Evolutionary conservation across 2,113 vertebrate species (phyloP).

Genomic region (Heliornis fulica): DNA sequence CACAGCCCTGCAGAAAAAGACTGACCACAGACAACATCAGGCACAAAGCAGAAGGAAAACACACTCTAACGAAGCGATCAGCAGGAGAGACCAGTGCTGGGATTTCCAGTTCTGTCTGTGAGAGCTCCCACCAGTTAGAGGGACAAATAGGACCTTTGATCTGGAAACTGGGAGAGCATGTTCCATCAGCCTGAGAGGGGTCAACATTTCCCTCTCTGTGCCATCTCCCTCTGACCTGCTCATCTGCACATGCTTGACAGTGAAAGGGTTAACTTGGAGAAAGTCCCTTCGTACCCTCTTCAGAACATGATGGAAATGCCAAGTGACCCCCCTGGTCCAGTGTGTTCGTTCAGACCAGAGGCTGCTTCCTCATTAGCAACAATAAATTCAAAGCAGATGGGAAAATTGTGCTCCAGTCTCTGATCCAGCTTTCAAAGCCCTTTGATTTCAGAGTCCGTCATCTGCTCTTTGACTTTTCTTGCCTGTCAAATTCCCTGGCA

Average conservation of each 20-base stretch:
- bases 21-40: not conserved
- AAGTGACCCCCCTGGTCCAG: constrained; percentile 3
- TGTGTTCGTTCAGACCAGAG: not conserved
- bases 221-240: not conserved
- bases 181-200: not conserved
- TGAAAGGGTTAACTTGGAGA: not conserved
- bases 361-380: constrained; percentile 39
- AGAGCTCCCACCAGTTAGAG: not conserved
- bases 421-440: constrained; percentile 17
- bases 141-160: not conserved
- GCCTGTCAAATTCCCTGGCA: not conserved
- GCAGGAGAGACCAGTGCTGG: not conserved
- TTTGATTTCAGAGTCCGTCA: constrained; percentile 8
- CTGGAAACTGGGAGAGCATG: not conserved
- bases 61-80: rapidly evolving
- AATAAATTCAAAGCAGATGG: constrained; percentile 58
- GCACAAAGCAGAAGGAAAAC: not conserved
- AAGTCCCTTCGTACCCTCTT: not conserved
- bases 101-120: not conserved
- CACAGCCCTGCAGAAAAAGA: not conserved
- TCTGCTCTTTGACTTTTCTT: not conserved
- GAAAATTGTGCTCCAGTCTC: not conserved
- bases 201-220: not conserved
- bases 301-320: not conserved
- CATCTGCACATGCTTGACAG: not conserved